Percentiles rank a stretch among this genome's conserved stretches.
Evolutionary conservation across 2,113 vertebrate species (phyloP).

Genomic region (Scartelaos histophorus): DNA sequence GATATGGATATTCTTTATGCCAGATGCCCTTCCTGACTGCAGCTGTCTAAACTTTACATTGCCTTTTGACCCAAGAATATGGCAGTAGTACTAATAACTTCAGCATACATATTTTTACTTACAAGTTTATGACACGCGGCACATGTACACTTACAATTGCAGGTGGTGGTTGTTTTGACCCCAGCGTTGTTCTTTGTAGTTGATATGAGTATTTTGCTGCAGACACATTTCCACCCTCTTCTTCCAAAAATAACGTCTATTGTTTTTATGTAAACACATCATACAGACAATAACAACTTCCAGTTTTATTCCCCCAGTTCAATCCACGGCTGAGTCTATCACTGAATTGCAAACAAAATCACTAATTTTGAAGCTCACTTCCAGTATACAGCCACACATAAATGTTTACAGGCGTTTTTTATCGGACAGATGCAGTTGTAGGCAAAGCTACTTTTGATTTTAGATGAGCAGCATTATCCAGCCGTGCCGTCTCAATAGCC

Average conservation of each 20-base stretch:
- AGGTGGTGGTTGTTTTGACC: not conserved
- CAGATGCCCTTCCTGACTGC: not conserved
- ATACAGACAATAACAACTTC: constrained; percentile 60
- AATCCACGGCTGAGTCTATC: constrained; percentile 31
- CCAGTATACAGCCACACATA: constrained; percentile 39
- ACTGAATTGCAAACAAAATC: constrained; percentile 42
- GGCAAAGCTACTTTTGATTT: constrained; percentile 51
- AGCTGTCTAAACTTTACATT: not conserved
- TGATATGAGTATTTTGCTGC: not conserved
- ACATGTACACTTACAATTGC: not conserved
- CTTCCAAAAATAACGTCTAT: too few relatives aligned
- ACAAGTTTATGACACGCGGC: not conserved
- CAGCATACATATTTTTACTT: not conserved
- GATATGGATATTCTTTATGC: not conserved
- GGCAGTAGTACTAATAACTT: not conserved
- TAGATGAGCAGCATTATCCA: constrained; percentile 57
- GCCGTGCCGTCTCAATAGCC: constrained; percentile 41
- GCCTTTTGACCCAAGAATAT: not conserved
- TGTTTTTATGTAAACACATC: constrained; percentile 49
- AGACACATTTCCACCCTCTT: not conserved
- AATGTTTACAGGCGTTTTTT: constrained; percentile 27
- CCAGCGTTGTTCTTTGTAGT: not conserved
- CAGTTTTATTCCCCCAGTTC: constrained; percentile 47
- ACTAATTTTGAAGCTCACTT: constrained; percentile 51
- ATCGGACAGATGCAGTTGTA: constrained; percentile 15